These are phyloP conservation scores for Pammene aurita DNA, from an alignment of 2,888 invertebrate species.

Conservation along the genomic window DNA sequence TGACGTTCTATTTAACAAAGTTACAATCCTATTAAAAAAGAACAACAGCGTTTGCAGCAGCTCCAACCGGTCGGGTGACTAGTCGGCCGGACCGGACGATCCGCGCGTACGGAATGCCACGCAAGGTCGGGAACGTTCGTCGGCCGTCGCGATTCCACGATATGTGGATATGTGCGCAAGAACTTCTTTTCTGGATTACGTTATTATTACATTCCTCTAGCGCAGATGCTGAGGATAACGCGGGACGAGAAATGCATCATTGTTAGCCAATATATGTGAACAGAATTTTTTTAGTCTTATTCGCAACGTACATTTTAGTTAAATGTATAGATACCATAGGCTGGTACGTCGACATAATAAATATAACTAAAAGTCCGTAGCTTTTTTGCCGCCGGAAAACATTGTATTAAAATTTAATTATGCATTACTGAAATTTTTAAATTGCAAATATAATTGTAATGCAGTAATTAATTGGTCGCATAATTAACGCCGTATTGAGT, in stretches of 20 bases:
- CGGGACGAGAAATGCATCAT: conserved; percentile 23
- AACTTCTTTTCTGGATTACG: conserved; percentile 41
- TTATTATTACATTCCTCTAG: conserved; percentile 41
- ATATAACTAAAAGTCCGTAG: too few species aligned
- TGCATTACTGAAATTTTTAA: too few species aligned
- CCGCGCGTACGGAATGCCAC: conserved; percentile 61
- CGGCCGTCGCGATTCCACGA: conserved; percentile 62
- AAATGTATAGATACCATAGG: neutral
- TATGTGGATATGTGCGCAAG: conserved; percentile 51
- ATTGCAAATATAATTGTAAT: too few species aligned
- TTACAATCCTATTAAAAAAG: conserved; percentile 6
- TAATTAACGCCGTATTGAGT: too few species aligned
- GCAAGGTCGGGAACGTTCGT: conserved; percentile 77
- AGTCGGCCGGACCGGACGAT: conserved; percentile 40
- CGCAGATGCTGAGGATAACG: conserved; percentile 26
- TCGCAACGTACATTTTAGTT: conserved; percentile 25
- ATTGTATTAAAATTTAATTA: too few species aligned
- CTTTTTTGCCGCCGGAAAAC: too few species aligned
- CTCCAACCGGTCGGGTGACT: conserved; percentile 32
- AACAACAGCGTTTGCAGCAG: conserved; percentile 10
- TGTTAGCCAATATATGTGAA: neutral
- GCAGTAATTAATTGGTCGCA: too few species aligned
- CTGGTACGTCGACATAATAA: too few species aligned
- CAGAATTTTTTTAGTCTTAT: conserved; percentile 7
- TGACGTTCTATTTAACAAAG: neutral